Conservation (phyloP, 37 sponge, comb jelly and placozoan species). For the Halichondria panicea region DNA sequence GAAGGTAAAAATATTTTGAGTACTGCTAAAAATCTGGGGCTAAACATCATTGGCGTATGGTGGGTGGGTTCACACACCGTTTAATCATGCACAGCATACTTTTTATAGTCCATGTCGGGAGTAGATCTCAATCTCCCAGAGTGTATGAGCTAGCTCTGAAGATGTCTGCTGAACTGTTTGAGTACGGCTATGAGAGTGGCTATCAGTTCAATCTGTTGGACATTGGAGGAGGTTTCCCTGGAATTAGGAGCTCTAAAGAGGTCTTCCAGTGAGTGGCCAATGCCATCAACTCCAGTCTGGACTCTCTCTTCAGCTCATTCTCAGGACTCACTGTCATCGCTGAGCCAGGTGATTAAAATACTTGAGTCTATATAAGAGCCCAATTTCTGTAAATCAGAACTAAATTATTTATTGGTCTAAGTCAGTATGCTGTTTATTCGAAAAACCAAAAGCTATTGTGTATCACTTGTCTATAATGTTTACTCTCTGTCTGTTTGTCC, state of each 20-base stretch:
- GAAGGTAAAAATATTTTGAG: slow-evolving; percentile 56
- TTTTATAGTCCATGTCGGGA: slow-evolving; percentile 90
- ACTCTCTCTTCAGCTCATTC: slow-evolving; percentile 8
- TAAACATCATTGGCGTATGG: slow-evolving; percentile 88
- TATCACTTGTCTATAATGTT: not conserved
- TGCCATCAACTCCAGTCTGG: slow-evolving; percentile 35
- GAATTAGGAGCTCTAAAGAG: slow-evolving; percentile 17
- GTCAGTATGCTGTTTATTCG: too few relatives aligned
- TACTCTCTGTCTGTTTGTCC: too few relatives aligned
- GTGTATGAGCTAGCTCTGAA: slow-evolving; percentile 68
- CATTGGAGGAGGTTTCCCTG: slow-evolving; percentile 95
- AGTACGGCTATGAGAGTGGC: slow-evolving; percentile 44
- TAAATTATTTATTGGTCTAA: too few relatives aligned
- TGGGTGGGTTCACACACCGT: not conserved
- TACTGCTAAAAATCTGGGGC: slow-evolving; percentile 57
- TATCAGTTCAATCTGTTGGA: slow-evolving; percentile 75
- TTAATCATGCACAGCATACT: not conserved
- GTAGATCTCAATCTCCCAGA: slow-evolving; percentile 64
- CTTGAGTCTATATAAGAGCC: slow-evolving; percentile 4
- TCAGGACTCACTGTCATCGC: slow-evolving; percentile 74
- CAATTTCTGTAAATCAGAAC: too few relatives aligned
- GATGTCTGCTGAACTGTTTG: slow-evolving; percentile 61
- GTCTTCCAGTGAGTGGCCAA: slow-evolving; percentile 31
- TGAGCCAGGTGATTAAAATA: slow-evolving; percentile 86
- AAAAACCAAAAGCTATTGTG: too few relatives aligned